These are phyloP conservation scores for Parapsyche elsis DNA, from an alignment of 1,140 invertebrate species.

Conservation along the genomic window DNA sequence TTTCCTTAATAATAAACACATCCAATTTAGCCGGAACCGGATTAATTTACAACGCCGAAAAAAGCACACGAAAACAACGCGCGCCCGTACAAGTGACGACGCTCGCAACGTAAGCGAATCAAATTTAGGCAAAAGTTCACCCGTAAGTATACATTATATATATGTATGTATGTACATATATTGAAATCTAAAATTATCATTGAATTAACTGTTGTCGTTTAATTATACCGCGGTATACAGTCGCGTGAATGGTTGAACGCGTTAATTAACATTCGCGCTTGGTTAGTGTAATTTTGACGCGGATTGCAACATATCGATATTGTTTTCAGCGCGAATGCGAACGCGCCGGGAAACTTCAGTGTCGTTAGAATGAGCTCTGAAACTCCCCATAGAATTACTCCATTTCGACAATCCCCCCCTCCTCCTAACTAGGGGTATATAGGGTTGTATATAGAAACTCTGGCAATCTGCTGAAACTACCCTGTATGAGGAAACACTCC, in stretches of 20 bases:
- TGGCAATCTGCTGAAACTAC: neutral
- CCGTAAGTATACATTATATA: too few relatives aligned
- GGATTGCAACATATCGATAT: constrained; percentile 11
- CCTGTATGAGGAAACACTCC: neutral
- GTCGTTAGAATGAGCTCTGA: neutral
- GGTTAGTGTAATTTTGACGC: neutral
- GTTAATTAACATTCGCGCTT: neutral
- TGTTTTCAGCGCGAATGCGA: constrained; percentile 2
- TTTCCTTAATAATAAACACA: neutral
- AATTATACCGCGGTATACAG: too few relatives aligned
- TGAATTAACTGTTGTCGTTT: too few relatives aligned
- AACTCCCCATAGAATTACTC: neutral
- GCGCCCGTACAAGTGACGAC: too few relatives aligned
- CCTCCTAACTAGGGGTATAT: too few relatives aligned
- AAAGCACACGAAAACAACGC: too few relatives aligned
- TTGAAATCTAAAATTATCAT: too few relatives aligned
- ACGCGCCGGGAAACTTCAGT: neutral
- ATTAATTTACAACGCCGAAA: neutral
- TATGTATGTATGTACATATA: too few relatives aligned
- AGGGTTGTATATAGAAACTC: neutral
- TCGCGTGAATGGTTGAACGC: neutral
- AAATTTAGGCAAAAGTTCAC: too few relatives aligned
- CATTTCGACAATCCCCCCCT: too few relatives aligned
- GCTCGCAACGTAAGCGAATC: too few relatives aligned
- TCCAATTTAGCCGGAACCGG: neutral